Base-by-base conservation (phyloP, 2,113 vertebrate species). In the Arenaria interpres region DNA sequence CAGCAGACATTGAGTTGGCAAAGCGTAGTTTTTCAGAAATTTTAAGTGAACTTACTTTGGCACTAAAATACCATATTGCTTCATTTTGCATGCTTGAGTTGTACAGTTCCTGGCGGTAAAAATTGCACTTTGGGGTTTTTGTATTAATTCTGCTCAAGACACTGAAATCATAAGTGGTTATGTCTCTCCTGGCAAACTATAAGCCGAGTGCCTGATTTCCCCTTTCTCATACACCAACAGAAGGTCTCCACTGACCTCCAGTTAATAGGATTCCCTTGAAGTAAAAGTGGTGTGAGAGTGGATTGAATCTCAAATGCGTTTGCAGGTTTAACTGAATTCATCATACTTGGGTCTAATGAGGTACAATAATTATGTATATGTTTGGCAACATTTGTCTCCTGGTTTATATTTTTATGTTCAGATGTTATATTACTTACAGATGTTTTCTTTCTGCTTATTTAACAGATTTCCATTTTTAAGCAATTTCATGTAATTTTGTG, bases 11-110 rank as follows among this genome's bases (percentile, higher is more conserved):
- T 5, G 19, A 96, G 88, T 46, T 97, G 96, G 94, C 96, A 97
- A 95, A 83, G 11, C 4, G 11, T 25, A 92, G 56, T 63, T 96
- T 92, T 96, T 88, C 93, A 97, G 80, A 96, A 96, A 85, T 93
- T 83, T 85, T 69, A 67, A 96, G 96, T 78, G 88, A 78, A 97
- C 91, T 95, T 93, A 89, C 53, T 97, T 96, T 97, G 96, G 95
- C 96, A 94, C 71, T 86, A 69, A 76, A 90, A 85, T 75, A 77
- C 57, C 43, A 50, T 80, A 83, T 95, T 97, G 82, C 90, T 97
- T 97, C 93, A 96, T 96, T 96, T 93, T 85, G 85, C 91, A 96
- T 81, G 93, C 90, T 88, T 83, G 66, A 95, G 18, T 59, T 93
- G 60, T 85, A 92, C 85, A 94, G 21, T 95, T 97, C 88, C 95